A percentile compares a stretch with the other conserved stretches of the same genome.
Conservation (phyloP, 2,797 vertebrate species). For the Lemur catta region DNA sequence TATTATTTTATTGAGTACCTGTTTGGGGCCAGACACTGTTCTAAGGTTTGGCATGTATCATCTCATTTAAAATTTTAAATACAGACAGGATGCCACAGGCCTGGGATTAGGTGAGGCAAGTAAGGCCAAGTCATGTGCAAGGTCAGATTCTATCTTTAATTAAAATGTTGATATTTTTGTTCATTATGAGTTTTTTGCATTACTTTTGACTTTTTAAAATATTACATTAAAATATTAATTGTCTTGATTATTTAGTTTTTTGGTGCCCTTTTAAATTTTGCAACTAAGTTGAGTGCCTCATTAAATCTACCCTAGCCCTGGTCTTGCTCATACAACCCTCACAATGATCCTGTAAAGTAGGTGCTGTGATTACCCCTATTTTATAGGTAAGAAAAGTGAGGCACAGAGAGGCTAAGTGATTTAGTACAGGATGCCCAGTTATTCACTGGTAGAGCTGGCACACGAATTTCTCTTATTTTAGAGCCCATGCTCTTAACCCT, state of each 20-base stretch:
- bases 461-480: neutral
- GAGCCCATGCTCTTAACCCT: neutral
- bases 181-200: neutral
- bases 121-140: neutral
- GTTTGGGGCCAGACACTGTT: neutral
- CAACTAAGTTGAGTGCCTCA: neutral
- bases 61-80: conserved; percentile 13
- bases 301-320: neutral
- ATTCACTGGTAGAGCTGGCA: neutral
- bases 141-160: neutral
- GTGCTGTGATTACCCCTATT: neutral
- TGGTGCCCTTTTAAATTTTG: neutral
- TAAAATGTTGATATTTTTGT: neutral
- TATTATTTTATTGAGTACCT: neutral
- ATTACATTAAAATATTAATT: neutral
- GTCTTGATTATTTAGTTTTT: neutral
- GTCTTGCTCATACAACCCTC: neutral
- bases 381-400: neutral
- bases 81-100: neutral
- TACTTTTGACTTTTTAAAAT: neutral
- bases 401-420: neutral
- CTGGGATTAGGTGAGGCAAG: neutral
- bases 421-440: neutral
- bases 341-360: neutral
- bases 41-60: neutral